Evolutionary conservation across 2,888 invertebrate genomes (phyloP).

Genomic region (Slavum lentiscoides): DNA sequence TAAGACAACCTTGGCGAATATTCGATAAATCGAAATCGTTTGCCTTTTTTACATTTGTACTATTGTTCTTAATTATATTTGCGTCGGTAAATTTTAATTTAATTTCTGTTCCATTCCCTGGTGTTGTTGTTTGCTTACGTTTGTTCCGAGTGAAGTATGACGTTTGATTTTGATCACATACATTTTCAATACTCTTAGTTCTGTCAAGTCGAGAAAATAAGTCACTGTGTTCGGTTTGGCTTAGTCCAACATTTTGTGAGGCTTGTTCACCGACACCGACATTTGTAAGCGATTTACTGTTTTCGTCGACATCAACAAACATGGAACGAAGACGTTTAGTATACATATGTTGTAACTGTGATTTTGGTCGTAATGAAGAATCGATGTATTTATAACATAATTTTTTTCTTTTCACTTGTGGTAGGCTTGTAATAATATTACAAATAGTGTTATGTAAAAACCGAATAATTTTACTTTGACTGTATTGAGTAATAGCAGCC

Average conservation of each 20-base stretch:
- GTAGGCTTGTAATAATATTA: constrained; percentile 28
- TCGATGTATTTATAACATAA: background rate
- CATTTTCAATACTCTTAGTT: background rate
- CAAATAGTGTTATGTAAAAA: constrained; percentile 19
- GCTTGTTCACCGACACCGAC: background rate
- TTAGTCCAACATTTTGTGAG: background rate
- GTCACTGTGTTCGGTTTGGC: background rate
- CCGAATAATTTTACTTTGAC: background rate
- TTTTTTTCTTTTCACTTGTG: background rate
- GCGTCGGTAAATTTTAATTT: background rate
- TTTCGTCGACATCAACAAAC: background rate
- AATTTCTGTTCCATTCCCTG: background rate
- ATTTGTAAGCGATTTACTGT: background rate
- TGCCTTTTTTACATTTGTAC: background rate
- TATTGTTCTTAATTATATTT: background rate
- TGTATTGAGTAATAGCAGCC: constrained; percentile 20
- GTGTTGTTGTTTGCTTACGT: background rate
- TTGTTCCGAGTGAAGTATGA: background rate
- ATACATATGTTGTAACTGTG: background rate
- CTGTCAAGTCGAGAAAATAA: background rate
- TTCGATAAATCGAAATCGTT: background rate
- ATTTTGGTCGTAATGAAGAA: background rate
- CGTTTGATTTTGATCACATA: too few relatives aligned
- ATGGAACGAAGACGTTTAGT: constrained; percentile 9
- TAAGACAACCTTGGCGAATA: background rate